phyloP scores from a whole-genome alignment of 2,113 vertebrate species.

The Chrysochloris asiatica region DNA sequence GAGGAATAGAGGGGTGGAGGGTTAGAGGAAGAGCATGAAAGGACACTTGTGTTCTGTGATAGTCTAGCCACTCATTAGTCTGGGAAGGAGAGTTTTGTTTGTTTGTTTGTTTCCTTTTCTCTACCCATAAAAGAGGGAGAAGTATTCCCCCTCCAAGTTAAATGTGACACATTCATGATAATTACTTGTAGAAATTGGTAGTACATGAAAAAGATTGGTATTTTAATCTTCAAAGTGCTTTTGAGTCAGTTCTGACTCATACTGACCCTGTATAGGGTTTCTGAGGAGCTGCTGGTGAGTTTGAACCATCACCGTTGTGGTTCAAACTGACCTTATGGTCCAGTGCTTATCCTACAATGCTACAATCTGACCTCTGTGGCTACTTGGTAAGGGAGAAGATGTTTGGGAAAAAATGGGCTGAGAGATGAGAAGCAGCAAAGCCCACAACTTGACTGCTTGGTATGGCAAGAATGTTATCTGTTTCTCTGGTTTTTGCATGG shows the following conservation, averaged over 20 bases:
- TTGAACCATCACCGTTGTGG: no score
- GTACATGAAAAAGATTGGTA: neutral
- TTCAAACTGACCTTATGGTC: no score
- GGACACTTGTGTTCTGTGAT: neutral
- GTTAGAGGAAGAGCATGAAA: neutral
- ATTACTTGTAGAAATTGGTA: slow-evolving; percentile 23
- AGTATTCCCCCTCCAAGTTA: slow-evolving; percentile 4
- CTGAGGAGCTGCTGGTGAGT: no score
- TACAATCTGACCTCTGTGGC: neutral
- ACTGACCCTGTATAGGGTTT: no score
- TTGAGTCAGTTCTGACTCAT: no score
- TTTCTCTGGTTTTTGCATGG: neutral
- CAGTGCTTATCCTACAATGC: no score
- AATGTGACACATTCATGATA: neutral
- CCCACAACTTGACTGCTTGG: accelerated
- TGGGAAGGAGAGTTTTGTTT: neutral
- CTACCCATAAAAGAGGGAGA: neutral
- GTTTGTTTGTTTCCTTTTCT: neutral
- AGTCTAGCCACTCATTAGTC: neutral
- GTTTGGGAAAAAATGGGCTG: neutral
- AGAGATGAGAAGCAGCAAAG: neutral
- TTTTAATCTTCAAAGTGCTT: no score
- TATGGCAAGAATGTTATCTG: neutral
- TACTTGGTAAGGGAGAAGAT: neutral
- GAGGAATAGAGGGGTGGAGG: no score